Evolutionary conservation across 2,797 vertebrate species (phyloP).

Genomic region (Limosa lapponica): DNA sequence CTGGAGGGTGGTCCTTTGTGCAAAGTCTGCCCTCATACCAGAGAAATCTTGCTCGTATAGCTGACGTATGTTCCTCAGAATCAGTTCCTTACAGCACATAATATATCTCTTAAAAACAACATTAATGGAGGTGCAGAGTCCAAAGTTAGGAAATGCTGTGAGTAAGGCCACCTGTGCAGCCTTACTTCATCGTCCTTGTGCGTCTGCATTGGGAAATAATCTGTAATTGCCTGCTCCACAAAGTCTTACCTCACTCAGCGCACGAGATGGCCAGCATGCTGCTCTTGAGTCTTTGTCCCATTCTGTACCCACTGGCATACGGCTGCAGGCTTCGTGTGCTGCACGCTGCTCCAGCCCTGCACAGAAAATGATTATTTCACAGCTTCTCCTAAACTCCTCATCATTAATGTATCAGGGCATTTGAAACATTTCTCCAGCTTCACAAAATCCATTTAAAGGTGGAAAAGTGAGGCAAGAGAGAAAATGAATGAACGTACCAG

Average conservation of each 20-base stretch:
- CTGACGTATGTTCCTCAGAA: not conserved
- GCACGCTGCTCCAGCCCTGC: not conserved
- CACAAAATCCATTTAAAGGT: not conserved
- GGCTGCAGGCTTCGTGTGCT: not conserved
- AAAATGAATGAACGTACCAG: not conserved
- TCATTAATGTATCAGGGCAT: not conserved
- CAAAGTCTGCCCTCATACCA: not conserved
- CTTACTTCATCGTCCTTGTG: not conserved
- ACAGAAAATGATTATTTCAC: not conserved
- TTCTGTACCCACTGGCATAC: not conserved
- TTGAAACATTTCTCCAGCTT: not conserved
- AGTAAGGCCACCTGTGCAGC: not conserved
- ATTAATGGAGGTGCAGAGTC: not conserved
- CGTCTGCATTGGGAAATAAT: not conserved
- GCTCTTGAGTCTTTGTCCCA: not conserved
- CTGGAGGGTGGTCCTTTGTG: not conserved
- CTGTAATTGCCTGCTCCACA: not conserved
- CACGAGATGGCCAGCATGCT: not conserved
- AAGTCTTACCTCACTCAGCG: not conserved
- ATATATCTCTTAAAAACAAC: not conserved
- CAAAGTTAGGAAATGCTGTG: slow-evolving; percentile 13
- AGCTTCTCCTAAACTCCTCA: not conserved
- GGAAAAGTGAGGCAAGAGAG: not conserved
- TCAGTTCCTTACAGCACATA: not conserved
- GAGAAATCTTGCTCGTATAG: not conserved